phyloP scores from a whole-genome alignment of 2,797 vertebrate species.

The Falco berigora region DNA sequence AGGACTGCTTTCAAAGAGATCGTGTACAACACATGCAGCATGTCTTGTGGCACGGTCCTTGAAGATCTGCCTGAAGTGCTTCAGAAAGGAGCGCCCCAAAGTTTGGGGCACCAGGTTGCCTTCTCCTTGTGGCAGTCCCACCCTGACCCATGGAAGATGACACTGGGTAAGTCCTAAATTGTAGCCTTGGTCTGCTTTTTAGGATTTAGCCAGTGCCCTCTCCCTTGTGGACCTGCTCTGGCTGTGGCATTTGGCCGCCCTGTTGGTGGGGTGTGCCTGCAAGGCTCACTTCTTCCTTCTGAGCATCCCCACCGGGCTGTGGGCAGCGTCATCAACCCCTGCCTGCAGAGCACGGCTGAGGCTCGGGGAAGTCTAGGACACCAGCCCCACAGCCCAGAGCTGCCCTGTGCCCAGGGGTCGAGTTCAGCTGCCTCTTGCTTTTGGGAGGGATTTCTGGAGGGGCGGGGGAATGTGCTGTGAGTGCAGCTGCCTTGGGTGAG shows the following conservation, averaged over 20 bases:
- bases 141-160: background rate
- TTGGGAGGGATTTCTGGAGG: background rate
- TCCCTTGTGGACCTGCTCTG: background rate
- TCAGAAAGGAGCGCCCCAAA: background rate
- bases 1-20: background rate
- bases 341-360: rapidly evolving
- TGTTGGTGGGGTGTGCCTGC: background rate
- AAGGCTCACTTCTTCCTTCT: background rate
- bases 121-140: background rate
- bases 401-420: rapidly evolving
- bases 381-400: background rate
- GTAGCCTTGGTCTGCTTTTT: background rate
- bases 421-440: background rate
- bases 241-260: background rate
- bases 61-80: background rate
- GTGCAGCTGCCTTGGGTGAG: background rate
- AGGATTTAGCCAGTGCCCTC: background rate
- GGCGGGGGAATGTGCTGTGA: background rate
- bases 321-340: background rate
- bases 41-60: rapidly evolving
- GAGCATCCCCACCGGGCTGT: background rate
- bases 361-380: background rate
- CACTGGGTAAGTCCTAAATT: background rate
- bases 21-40: rapidly evolving
- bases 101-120: no score